Percentiles rank a stretch among this genome's conserved stretches.
These are phyloP conservation scores for Poicephalus gulielmi DNA, from an alignment of 2,113 vertebrate genomes.

Conservation along the genomic window DNA sequence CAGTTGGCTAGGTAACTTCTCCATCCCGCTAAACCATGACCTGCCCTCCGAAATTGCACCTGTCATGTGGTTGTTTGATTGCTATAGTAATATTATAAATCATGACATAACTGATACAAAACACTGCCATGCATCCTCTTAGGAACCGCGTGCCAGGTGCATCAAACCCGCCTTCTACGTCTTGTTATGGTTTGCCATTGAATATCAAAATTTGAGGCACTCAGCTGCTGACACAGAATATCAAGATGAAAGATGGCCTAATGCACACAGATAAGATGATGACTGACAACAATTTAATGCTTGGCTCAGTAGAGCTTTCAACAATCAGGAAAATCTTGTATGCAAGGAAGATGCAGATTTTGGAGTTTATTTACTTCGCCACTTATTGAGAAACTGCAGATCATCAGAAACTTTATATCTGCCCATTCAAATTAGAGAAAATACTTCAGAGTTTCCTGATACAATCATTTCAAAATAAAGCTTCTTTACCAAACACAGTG, in stretches of 20 bases:
- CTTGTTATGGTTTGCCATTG: background rate
- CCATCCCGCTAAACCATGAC: background rate
- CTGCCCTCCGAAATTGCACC: background rate
- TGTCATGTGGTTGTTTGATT: background rate
- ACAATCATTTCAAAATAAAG: background rate
- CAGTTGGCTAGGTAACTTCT: background rate
- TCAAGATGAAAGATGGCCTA: background rate
- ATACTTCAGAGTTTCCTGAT: background rate
- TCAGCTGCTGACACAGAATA: background rate
- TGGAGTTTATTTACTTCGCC: background rate
- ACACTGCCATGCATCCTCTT: background rate
- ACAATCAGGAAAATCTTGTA: background rate
- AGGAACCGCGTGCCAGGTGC: accelerated
- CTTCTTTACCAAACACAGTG: background rate
- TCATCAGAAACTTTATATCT: background rate
- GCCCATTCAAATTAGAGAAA: background rate
- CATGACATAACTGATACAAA: background rate
- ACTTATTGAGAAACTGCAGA: background rate
- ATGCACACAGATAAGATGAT: background rate
- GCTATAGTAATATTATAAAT: background rate
- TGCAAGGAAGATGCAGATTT: background rate
- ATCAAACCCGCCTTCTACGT: background rate
- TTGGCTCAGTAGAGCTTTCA: background rate
- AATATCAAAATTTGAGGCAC: background rate
- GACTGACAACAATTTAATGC: background rate